phyloP scores from a whole-genome alignment of 2,888 invertebrate species.

The Aphidius colemani region DNA sequence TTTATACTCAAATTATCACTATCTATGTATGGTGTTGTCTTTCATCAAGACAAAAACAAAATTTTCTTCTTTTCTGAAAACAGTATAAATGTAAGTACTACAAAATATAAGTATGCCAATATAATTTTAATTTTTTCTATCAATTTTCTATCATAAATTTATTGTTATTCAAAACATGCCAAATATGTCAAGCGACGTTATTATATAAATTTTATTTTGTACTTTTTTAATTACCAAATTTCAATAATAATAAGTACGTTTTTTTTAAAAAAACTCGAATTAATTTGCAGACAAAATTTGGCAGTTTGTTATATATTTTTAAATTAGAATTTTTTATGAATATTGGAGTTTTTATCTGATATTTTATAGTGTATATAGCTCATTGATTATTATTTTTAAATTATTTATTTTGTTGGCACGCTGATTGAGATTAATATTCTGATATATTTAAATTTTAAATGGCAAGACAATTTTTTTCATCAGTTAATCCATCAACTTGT shows the following conservation, averaged over 20 bases:
- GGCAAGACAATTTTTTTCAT: conserved; percentile 6
- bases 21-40: too few relatives aligned
- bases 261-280: conserved; percentile 6
- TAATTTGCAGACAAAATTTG: conserved; percentile 8
- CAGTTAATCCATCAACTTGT: too few relatives aligned
- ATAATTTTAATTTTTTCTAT: conserved; percentile 10
- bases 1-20: too few relatives aligned
- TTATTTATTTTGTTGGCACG: conserved; percentile 21
- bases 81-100: conserved; percentile 39
- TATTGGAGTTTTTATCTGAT: conserved; percentile 5
- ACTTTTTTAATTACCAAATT: conserved; percentile 8
- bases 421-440: conserved; percentile 9
- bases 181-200: not conserved
- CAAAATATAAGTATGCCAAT: conserved; percentile 33
- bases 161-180: not conserved
- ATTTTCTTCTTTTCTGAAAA: conserved; percentile 17
- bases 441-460: conserved; percentile 1
- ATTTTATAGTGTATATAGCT: not conserved
- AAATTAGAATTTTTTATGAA: not conserved
- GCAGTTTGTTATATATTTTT: conserved; percentile 12
- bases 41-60: too few relatives aligned
- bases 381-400: conserved; percentile 8
- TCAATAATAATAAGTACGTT: conserved; percentile 14
- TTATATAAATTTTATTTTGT: not conserved
- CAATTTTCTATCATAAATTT: not conserved